These are phyloP conservation scores for Podabrus alpinus DNA, from an alignment of 2,888 invertebrate species.

Conservation along the genomic window DNA sequence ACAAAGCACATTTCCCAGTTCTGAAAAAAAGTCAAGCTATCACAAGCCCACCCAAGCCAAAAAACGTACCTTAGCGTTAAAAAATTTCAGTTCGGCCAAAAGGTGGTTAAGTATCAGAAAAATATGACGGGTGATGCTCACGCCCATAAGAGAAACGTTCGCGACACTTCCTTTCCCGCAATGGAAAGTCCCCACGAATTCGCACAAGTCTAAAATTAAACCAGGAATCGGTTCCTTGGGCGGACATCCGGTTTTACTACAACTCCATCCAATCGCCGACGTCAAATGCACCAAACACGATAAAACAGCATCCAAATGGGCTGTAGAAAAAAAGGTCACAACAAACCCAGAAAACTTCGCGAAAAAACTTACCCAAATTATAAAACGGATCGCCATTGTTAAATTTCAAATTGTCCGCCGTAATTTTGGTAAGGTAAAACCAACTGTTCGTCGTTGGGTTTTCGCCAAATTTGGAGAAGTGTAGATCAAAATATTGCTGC, in stretches of 20 bases:
- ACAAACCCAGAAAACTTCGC: background rate
- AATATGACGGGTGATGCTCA: constrained; percentile 60
- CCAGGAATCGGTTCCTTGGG: constrained; percentile 47
- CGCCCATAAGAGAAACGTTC: constrained; percentile 60
- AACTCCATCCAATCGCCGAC: constrained; percentile 56
- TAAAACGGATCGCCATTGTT: constrained; percentile 61
- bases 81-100: constrained; percentile 57
- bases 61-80: constrained; percentile 51
- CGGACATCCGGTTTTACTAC: constrained; percentile 41
- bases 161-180: constrained; percentile 56
- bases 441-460: constrained; percentile 45
- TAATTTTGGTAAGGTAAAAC: constrained; percentile 55
- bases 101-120: constrained; percentile 61
- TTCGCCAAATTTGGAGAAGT: constrained; percentile 10
- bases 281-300: constrained; percentile 59
- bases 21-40: constrained; percentile 25
- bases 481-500: constrained; percentile 43
- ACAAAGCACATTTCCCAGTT: constrained; percentile 51
- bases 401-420: constrained; percentile 58
- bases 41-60: background rate
- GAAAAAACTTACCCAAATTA: constrained; percentile 56
- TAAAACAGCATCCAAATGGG: constrained; percentile 59
- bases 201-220: constrained; percentile 55
- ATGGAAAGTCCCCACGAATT: constrained; percentile 60
- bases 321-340: constrained; percentile 44